Conservation (phyloP, 2,888 invertebrate genomes). For the Noctuana brunneofusca region DNA sequence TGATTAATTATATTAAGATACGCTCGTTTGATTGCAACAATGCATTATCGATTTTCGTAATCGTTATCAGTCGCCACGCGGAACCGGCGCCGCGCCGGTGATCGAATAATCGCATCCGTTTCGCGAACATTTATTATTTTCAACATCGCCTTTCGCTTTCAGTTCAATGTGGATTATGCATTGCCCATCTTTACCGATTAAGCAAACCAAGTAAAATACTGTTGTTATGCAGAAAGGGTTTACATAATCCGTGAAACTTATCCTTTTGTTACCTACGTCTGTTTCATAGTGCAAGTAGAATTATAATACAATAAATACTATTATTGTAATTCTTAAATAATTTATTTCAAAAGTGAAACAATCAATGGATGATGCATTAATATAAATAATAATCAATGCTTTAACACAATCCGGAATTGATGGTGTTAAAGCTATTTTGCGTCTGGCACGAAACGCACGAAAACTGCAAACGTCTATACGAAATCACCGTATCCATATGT, state of each 20-base stretch:
- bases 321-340: too few relatives aligned
- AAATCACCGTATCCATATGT: constrained; percentile 73
- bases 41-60: constrained; percentile 42
- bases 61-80: constrained; percentile 52
- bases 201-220: too few relatives aligned
- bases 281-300: too few relatives aligned
- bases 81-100: constrained; percentile 42
- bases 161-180: neutral
- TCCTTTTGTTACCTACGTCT: too few relatives aligned
- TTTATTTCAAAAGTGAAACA: too few relatives aligned
- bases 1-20: constrained; percentile 5
- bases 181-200: neutral
- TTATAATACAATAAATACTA: too few relatives aligned
- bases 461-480: constrained; percentile 59
- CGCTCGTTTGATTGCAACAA: constrained; percentile 40
- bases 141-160: constrained; percentile 18
- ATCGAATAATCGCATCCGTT: constrained; percentile 24
- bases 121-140: constrained; percentile 31
- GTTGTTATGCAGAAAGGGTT: neutral
- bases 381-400: too few relatives aligned
- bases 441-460: constrained; percentile 45
- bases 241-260: too few relatives aligned
- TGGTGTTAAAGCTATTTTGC: neutral
- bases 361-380: too few relatives aligned
- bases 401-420: too few relatives aligned